Evolutionary conservation across 1,140 invertebrate species (phyloP).

Genomic region (Orchestia grillus): DNA sequence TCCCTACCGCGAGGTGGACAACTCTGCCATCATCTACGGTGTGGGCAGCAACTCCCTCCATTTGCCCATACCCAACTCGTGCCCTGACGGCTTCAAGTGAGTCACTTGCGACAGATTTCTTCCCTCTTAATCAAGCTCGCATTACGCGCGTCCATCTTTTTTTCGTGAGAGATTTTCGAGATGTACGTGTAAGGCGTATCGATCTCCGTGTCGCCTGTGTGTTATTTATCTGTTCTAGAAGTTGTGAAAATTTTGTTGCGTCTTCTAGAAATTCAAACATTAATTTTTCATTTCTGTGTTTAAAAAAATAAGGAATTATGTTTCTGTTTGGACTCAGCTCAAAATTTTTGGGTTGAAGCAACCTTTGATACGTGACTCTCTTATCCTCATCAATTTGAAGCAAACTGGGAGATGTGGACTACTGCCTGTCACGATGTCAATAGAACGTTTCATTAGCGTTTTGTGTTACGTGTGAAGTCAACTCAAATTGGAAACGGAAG

Average conservation of each 20-base stretch:
- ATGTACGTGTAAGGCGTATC: not conserved
- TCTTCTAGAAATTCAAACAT: no score
- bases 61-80: constrained; percentile 90
- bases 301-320: no score
- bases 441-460: no score
- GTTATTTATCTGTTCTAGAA: not conserved
- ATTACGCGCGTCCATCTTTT: not conserved
- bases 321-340: no score
- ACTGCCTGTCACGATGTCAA: no score
- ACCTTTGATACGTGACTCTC: no score
- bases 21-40: constrained; percentile 97
- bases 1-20: constrained; percentile 96
- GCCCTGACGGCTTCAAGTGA: constrained; percentile 80
- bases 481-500: not conserved
- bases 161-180: not conserved
- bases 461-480: not conserved
- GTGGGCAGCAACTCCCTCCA: constrained; percentile 93
- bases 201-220: not conserved
- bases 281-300: no score
- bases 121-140: not conserved
- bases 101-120: not conserved
- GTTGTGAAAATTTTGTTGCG: not conserved
- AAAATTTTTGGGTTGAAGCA: no score
- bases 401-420: no score
- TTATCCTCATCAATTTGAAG: no score